phyloP scores from a whole-genome alignment of 1,140 invertebrate species.

The Phortica variegata region DNA sequence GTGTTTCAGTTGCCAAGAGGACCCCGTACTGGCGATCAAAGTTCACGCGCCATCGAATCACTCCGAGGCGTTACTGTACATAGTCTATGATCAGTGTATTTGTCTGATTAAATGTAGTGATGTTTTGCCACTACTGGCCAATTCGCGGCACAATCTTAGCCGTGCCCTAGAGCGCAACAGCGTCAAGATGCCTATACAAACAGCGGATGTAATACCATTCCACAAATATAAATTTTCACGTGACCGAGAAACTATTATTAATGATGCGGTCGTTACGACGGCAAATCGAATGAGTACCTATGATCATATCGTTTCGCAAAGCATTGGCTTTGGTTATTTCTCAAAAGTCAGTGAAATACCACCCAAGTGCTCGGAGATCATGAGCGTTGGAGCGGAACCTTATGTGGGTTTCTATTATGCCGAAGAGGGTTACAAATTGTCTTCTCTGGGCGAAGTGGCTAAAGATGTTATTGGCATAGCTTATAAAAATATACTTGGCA shows the following conservation, averaged over 20 bases:
- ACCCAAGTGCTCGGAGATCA: slow-evolving; percentile 74
- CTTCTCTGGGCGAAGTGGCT: slow-evolving; percentile 79
- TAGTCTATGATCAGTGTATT: slow-evolving; percentile 74
- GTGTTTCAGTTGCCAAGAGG: slow-evolving; percentile 68
- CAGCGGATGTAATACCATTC: slow-evolving; percentile 57
- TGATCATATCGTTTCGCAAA: slow-evolving; percentile 76
- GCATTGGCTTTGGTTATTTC: slow-evolving; percentile 42
- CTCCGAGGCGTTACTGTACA: slow-evolving; percentile 69
- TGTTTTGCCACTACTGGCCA: slow-evolving; percentile 64
- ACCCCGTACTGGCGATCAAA: slow-evolving; percentile 76
- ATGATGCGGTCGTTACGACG: slow-evolving; percentile 77
- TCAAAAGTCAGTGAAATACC: slow-evolving; percentile 70
- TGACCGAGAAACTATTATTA: slow-evolving; percentile 67
- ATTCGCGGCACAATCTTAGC: slow-evolving; percentile 41
- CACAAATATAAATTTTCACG: slow-evolving; percentile 86
- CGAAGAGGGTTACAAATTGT: slow-evolving; percentile 76
- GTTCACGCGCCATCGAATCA: slow-evolving; percentile 73
- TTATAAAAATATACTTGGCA: slow-evolving; percentile 43
- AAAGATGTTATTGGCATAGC: slow-evolving; percentile 86
- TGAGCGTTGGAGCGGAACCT: slow-evolving; percentile 79
- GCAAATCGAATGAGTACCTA: slow-evolving; percentile 75
- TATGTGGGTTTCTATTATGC: slow-evolving; percentile 88
- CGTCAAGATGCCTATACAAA: slow-evolving; percentile 25
- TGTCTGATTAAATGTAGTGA: slow-evolving; percentile 82
- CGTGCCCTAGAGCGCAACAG: slow-evolving; percentile 18